Conservation (phyloP, 2,888 invertebrate genomes). For the Troides helena region DNA sequence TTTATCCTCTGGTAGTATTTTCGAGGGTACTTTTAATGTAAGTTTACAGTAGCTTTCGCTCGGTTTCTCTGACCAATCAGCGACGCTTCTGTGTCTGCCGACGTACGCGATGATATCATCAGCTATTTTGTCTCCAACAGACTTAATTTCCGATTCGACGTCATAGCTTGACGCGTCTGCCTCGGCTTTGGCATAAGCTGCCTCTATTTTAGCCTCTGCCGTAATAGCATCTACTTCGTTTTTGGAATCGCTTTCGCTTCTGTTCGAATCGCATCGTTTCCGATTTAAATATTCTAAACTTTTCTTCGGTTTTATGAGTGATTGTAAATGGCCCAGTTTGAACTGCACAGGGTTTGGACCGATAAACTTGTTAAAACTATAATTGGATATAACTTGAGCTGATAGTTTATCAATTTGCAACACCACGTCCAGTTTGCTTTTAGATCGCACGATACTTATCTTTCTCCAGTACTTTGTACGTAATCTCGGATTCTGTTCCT, state of each 20-base stretch:
- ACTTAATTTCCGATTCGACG: background rate
- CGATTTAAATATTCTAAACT: slow-evolving; percentile 53
- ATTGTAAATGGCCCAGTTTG: slow-evolving; percentile 63
- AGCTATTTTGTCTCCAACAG: background rate
- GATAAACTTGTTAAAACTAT: slow-evolving; percentile 54
- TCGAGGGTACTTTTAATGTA: slow-evolving; percentile 54
- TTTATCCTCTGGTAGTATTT: slow-evolving; percentile 58
- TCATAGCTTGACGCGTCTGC: background rate
- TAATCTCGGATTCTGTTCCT: slow-evolving; percentile 61
- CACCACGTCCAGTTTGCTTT: slow-evolving; percentile 56
- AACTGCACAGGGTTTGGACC: slow-evolving; percentile 52
- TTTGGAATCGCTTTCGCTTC: background rate
- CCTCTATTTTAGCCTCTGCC: background rate
- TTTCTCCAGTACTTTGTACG: slow-evolving; percentile 69
- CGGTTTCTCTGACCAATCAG: background rate
- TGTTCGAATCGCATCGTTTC: background rate
- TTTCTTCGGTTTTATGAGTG: slow-evolving; percentile 54
- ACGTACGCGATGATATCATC: slow-evolving; percentile 5
- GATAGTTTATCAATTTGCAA: slow-evolving; percentile 70
- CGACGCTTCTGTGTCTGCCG: background rate
- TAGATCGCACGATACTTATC: slow-evolving; percentile 55
- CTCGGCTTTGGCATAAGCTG: background rate
- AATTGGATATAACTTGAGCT: slow-evolving; percentile 60
- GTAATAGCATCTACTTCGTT: background rate
- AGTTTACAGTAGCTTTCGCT: slow-evolving; percentile 45